phyloP scores from a whole-genome alignment of 2,888 invertebrate genomes.

The Galeruca laticollis region DNA sequence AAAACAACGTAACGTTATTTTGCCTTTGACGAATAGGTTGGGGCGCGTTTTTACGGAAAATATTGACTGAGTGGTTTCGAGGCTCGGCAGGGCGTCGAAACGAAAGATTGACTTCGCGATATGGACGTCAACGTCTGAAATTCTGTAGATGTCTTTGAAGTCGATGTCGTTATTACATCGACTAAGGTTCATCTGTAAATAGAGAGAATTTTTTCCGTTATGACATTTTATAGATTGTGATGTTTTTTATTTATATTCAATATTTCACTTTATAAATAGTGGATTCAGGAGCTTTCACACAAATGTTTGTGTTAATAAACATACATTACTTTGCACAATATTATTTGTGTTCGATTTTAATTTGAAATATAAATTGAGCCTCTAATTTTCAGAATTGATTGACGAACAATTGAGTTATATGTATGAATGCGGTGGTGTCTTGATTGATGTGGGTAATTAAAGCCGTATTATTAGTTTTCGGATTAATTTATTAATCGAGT shows the following conservation, averaged over 20 bases:
- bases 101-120: conserved; percentile 49
- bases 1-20: conserved; percentile 61
- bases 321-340: no score
- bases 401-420: no score
- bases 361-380: no score
- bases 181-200: conserved; percentile 20
- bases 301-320: no score
- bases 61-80: conserved; percentile 61
- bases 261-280: no score
- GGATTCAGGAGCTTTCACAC: no score
- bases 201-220: not conserved
- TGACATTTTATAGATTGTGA: not conserved
- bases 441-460: no score
- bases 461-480: no score
- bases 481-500: no score
- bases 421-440: no score
- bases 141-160: not conserved
- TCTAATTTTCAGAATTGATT: no score
- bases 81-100: conserved; percentile 58
- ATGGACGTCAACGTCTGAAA: conserved; percentile 13
- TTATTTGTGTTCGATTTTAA: no score
- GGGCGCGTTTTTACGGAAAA: conserved; percentile 59
- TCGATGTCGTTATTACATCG: conserved; percentile 5
- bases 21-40: conserved; percentile 61
- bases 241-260: not conserved